Base-by-base conservation (phyloP, 2,797 vertebrate genomes). In the Pipistrellus nathusii region DNA sequence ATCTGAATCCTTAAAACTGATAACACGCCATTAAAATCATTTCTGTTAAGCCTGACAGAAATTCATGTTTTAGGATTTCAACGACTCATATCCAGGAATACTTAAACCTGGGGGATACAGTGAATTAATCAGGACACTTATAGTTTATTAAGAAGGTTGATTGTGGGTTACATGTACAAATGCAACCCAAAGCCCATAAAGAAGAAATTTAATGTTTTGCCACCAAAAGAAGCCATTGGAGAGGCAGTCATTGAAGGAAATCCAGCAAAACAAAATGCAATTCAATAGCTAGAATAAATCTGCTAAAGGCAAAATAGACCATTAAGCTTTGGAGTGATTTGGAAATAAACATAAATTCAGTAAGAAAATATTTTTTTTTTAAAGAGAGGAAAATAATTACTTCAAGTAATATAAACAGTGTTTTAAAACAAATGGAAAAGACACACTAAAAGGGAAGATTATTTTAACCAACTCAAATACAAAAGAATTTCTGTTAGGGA, bases 91-190 rank as follows among this genome's bases (percentile, higher is more conserved):
- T 78, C 86, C 76, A 48, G 93, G 95, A 95, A 93, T 96, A 94
- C 92, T 95, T 98, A 97, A 97, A 97, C 97, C 97, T 80, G 85
- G 91, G 97, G 98, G 59, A 14, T 88, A 80, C 91, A 98, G 98
- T 98, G 98, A 99, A 99, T 98, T 98, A 99, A 98, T 98, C 98
- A 98, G 97, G 95, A 98, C 82, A 94, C 73, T 86, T 97, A 44
- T 11, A 11, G 62, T 69, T 82, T 86, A 92, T 98, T 98, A 98
- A 89, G 96, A 96, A 93, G 96, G 97, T 93, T 96, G 97, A 98
- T 95, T 96, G 92, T 57, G 93, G 97, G 96, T 94, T 94, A 95
- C 23, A 53, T n/a, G 83, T 94, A 95, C 88, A 94, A 95, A 97
- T 13, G 38, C 17, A 96, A 96, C 88, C 93, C 53, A 80, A 93